A percentile compares a stretch with the other conserved stretches of the same genome.
These are phyloP conservation scores for Akabosia matsudoensis DNA, from an alignment of 1,140 invertebrate genomes.

Conservation along the genomic window DNA sequence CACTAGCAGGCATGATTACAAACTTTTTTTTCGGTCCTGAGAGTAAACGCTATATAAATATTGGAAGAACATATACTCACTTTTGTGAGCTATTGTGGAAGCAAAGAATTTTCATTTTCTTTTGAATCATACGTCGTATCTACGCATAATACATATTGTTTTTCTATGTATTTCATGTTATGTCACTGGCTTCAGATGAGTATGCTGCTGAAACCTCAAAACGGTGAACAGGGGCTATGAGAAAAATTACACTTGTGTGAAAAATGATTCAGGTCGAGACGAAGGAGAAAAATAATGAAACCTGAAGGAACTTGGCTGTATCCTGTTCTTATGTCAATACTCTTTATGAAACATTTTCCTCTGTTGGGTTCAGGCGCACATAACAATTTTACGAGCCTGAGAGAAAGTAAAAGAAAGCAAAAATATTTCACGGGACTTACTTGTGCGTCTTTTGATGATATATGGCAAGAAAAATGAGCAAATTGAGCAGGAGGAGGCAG, in stretches of 20 bases:
- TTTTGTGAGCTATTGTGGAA: background rate
- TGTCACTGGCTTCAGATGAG: no score
- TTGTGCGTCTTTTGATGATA: slow-evolving; percentile 65
- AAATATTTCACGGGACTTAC: slow-evolving; percentile 32
- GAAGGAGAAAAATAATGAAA: no score
- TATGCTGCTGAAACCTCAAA: no score
- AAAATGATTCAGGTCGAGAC: no score
- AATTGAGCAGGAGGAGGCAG: slow-evolving; percentile 77
- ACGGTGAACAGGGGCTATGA: no score
- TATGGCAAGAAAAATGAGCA: slow-evolving; percentile 81
- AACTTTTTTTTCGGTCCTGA: background rate
- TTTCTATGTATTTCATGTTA: no score
- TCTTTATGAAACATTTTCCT: no score
- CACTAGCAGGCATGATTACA: background rate
- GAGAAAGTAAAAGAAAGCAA: background rate
- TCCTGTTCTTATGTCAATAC: no score
- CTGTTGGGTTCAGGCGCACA: no score
- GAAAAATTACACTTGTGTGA: no score
- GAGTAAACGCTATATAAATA: background rate
- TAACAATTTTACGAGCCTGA: background rate
- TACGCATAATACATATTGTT: no score
- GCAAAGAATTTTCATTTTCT: background rate
- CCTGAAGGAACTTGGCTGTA: no score
- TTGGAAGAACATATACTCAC: background rate
- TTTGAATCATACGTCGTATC: background rate